Evolutionary conservation across 2,113 vertebrate genomes (phyloP).

Genomic region (Empidonax traillii): DNA sequence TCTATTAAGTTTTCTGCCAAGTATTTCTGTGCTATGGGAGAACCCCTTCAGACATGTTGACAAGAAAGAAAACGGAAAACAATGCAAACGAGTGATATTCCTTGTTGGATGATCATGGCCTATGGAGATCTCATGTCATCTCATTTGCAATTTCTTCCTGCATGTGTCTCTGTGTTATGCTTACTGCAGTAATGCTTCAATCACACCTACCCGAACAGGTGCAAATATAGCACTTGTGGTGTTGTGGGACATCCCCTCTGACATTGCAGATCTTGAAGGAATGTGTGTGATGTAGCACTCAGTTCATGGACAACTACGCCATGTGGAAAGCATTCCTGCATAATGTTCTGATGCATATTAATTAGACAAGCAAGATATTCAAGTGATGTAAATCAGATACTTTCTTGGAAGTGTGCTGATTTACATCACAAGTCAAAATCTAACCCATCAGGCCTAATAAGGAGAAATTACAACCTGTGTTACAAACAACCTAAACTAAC

Average conservation of each 20-base stretch:
- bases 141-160: background rate
- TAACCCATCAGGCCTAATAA: background rate
- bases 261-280: background rate
- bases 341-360: conserved; percentile 14
- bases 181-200: background rate
- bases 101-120: background rate
- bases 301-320: background rate
- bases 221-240: background rate
- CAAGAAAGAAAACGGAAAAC: background rate
- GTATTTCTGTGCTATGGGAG: background rate
- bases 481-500: background rate
- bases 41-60: background rate
- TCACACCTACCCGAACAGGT: background rate
- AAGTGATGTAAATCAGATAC: background rate
- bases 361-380: background rate
- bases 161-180: background rate
- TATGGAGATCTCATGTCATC: background rate
- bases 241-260: background rate
- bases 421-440: background rate
- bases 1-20: background rate
- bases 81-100: background rate
- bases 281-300: background rate
- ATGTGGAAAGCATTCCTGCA: conserved; percentile 28
- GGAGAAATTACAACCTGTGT: background rate
- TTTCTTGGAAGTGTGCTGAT: conserved; percentile 31